Conservation (phyloP, 2,888 invertebrate species). For the Morinoia aosen region DNA sequence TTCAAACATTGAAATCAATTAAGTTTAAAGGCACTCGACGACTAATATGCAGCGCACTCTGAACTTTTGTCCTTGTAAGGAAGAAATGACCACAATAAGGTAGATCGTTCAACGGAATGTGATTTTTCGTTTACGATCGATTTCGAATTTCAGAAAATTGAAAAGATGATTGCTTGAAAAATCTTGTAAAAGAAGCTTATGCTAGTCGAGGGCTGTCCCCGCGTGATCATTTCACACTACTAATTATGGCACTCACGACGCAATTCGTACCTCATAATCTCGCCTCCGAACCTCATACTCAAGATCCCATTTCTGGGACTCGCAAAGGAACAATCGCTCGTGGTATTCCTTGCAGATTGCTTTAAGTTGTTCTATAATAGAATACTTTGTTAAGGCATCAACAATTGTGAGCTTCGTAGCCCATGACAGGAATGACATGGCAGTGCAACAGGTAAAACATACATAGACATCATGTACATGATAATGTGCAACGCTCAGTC, state of each 20-base stretch:
- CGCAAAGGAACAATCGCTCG: constrained; percentile 96
- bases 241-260: constrained; percentile 44
- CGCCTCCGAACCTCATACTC: constrained; percentile 99
- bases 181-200: background rate
- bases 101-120: constrained; percentile 41
- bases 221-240: constrained; percentile 46
- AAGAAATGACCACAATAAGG: constrained; percentile 67
- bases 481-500: constrained; percentile 33
- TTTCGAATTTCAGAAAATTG: constrained; percentile 59
- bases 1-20: constrained; percentile 16
- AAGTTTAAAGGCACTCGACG: constrained; percentile 36
- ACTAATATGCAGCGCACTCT: constrained; percentile 49
- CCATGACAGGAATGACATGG: constrained; percentile 63
- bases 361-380: constrained; percentile 83
- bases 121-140: constrained; percentile 20
- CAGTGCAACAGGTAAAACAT: constrained; percentile 68
- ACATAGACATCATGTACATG: constrained; percentile 59
- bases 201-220: constrained; percentile 49
- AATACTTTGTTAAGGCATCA: constrained; percentile 67
- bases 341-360: constrained; percentile 95
- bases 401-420: constrained; percentile 61
- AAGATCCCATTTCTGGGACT: constrained; percentile 99
- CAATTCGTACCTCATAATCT: constrained; percentile 92
- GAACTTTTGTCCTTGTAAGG: constrained; percentile 67
- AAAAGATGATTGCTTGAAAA: background rate